phyloP scores from a whole-genome alignment of 1,140 invertebrate genomes.

The Octopus sinensis region DNA sequence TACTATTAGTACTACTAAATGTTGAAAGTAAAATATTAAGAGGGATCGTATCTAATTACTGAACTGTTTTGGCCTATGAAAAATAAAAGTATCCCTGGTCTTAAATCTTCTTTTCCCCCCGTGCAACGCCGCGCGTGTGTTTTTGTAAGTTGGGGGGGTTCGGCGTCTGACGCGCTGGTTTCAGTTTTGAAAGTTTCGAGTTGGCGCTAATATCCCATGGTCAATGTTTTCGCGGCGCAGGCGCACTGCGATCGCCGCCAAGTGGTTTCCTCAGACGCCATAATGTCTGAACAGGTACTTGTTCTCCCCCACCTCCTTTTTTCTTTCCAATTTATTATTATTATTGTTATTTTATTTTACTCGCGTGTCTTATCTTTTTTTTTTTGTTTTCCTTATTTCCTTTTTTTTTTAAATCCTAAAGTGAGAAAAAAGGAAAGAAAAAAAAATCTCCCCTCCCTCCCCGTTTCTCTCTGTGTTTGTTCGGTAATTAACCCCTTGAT shows the following conservation, averaged over 20 bases:
- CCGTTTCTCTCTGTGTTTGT: slow-evolving; percentile 20
- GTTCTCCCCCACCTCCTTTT: neutral
- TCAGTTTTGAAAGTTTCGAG: neutral
- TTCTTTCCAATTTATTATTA: no score
- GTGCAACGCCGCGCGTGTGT: neutral
- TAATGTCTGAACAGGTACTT: slow-evolving; percentile 34
- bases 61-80: neutral
- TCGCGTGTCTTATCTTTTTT: neutral
- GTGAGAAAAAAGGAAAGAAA: neutral
- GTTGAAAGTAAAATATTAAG: no score
- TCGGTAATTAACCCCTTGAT: neutral
- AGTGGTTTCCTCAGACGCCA: slow-evolving; percentile 38
- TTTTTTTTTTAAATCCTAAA: neutral
- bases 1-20: no score
- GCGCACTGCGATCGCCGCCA: slow-evolving; percentile 26
- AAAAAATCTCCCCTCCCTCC: slow-evolving; percentile 22
- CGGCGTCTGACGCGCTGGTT: no score
- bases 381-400: neutral
- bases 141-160: neutral
- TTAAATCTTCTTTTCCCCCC: neutral
- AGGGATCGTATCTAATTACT: no score
- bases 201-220: slow-evolving; percentile 32
- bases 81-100: neutral
- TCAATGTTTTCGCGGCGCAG: slow-evolving; percentile 23
- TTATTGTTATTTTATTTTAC: neutral